Conservation (phyloP, 2,888 invertebrate genomes). For the Yponomeuta malinellus region DNA sequence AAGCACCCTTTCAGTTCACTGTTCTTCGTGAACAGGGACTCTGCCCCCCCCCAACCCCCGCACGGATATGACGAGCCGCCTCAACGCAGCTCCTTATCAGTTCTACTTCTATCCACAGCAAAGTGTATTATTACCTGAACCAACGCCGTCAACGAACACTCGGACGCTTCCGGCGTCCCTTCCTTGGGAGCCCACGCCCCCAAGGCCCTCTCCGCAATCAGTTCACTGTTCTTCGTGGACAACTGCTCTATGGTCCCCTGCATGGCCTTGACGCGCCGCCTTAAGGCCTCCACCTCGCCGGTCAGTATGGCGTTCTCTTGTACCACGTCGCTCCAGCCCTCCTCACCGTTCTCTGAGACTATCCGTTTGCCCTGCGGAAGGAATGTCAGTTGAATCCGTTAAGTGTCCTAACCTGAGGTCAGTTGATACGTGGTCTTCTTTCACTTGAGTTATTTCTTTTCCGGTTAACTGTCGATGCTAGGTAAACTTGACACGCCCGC, state of each 20-base stretch:
- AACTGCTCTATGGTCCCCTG: slow-evolving; percentile 94
- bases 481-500: too few species aligned
- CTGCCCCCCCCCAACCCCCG: slow-evolving; percentile 89
- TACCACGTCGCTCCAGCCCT: slow-evolving; percentile 94
- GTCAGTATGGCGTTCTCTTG: slow-evolving; percentile 96
- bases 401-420: background rate
- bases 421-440: too few species aligned
- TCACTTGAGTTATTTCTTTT: too few species aligned
- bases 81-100: slow-evolving; percentile 78
- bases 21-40: slow-evolving; percentile 88
- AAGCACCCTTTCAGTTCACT: slow-evolving; percentile 86
- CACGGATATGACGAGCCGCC: slow-evolving; percentile 93
- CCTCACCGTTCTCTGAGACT: slow-evolving; percentile 89
- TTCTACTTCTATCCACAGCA: background rate
- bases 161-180: slow-evolving; percentile 52
- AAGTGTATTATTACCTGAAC: slow-evolving; percentile 26
- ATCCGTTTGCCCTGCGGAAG: slow-evolving; percentile 87
- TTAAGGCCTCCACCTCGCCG: slow-evolving; percentile 89
- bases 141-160: slow-evolving; percentile 59
- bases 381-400: background rate
- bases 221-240: slow-evolving; percentile 86
- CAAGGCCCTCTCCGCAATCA: slow-evolving; percentile 86
- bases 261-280: slow-evolving; percentile 93
- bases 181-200: slow-evolving; percentile 76
- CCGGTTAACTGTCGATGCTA: too few species aligned